Conservation (phyloP, 2,888 invertebrate genomes). For the Drosophila anomalata region DNA sequence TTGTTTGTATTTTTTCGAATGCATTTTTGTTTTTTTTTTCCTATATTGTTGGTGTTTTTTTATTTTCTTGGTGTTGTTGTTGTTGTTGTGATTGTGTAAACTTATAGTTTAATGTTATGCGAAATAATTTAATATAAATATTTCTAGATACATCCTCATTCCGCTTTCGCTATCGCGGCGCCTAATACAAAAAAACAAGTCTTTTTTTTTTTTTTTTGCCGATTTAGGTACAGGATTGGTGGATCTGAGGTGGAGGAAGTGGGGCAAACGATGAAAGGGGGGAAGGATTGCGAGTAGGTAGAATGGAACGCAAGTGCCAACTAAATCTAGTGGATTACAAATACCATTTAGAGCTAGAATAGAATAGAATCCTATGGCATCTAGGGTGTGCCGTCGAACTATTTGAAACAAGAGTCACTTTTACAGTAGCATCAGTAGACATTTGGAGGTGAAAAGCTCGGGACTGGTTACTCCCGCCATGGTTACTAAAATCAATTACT, state of each 20-base stretch:
- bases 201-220: slow-evolving; percentile 33
- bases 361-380: slow-evolving; percentile 28
- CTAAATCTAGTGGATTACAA: slow-evolving; percentile 45
- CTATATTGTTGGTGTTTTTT: slow-evolving; percentile 29
- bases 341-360: slow-evolving; percentile 42
- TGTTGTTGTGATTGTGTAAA: slow-evolving; percentile 27
- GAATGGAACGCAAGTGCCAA: slow-evolving; percentile 31
- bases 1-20: slow-evolving; percentile 16
- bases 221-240: slow-evolving; percentile 38
- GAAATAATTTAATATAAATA: slow-evolving; percentile 53
- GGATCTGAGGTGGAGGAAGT: slow-evolving; percentile 3
- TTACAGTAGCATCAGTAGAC: slow-evolving; percentile 55
- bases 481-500: slow-evolving; percentile 31
- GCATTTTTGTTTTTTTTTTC: slow-evolving; percentile 11
- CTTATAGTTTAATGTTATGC: slow-evolving; percentile 38
- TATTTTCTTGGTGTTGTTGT: slow-evolving; percentile 1
- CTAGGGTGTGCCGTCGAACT: slow-evolving; percentile 20
- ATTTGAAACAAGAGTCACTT: slow-evolving; percentile 54
- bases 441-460: slow-evolving; percentile 12
- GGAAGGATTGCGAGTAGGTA: slow-evolving; percentile 8
- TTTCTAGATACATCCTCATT: slow-evolving; percentile 43
- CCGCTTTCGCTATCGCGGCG: slow-evolving; percentile 4
- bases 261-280: slow-evolving; percentile 1
- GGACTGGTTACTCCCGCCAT: not conserved
- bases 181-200: slow-evolving; percentile 51